Evolutionary conservation across 2,113 vertebrate species (phyloP).

Genomic region (Sylvietta virens): DNA sequence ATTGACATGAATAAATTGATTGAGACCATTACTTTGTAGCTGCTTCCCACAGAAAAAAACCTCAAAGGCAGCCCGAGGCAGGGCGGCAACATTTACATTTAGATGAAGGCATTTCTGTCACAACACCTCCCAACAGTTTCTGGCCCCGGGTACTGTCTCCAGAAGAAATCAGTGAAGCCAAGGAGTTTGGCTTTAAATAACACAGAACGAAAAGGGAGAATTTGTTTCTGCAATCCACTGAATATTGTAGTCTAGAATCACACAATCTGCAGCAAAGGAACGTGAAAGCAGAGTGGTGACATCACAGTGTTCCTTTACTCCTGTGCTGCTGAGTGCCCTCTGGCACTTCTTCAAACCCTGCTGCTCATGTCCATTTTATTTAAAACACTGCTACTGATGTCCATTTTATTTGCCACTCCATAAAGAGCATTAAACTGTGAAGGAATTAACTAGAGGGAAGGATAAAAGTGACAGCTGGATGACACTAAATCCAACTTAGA

Average conservation of each 20-base stretch:
- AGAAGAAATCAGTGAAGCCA: neutral
- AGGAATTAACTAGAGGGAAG: neutral
- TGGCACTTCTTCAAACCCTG: neutral
- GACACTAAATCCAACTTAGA: neutral
- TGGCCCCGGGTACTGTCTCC: neutral
- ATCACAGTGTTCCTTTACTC: neutral
- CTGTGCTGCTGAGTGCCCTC: neutral
- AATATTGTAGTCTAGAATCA: neutral
- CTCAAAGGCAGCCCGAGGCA: constrained; percentile 25
- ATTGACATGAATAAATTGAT: constrained; percentile 48
- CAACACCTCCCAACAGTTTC: neutral
- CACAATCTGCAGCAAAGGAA: neutral
- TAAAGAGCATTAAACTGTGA: neutral
- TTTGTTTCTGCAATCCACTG: neutral
- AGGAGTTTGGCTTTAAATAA: neutral
- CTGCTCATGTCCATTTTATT: neutral
- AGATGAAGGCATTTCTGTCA: constrained; percentile 56
- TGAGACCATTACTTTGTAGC: constrained; percentile 20
- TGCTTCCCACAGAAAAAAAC: constrained; percentile 15
- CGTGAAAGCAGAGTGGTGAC: neutral
- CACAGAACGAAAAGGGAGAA: neutral
- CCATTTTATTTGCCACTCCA: neutral
- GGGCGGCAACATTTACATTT: constrained; percentile 55
- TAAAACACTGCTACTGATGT: neutral
- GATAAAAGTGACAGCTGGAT: neutral